phyloP scores from a whole-genome alignment of 2,113 vertebrate species.

The Poecile atricapillus region DNA sequence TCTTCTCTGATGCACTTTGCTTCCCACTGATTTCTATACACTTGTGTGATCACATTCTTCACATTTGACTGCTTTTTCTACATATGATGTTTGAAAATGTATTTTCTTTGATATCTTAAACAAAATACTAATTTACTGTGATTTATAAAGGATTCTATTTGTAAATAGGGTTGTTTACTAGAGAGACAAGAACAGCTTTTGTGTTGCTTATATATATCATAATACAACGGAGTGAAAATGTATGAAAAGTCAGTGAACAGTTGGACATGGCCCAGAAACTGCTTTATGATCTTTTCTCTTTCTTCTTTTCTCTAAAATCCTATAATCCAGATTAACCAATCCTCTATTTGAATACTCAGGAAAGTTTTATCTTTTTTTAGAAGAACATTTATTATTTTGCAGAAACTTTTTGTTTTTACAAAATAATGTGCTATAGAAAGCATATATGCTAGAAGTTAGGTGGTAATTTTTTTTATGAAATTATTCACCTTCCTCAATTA shows the following conservation, averaged over 20 bases:
- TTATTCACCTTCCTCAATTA: background rate
- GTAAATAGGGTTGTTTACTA: background rate
- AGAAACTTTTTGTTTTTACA: background rate
- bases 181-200: background rate
- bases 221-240: background rate
- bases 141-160: background rate
- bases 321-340: background rate
- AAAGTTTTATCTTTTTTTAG: background rate
- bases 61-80: background rate
- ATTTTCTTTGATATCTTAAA: background rate
- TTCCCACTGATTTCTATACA: background rate
- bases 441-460: background rate
- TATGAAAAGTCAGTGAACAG: background rate
- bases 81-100: background rate
- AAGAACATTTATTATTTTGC: background rate
- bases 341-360: rapidly evolving
- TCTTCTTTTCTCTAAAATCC: background rate
- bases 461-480: background rate
- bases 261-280: background rate
- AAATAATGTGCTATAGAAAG: background rate
- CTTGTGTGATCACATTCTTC: background rate
- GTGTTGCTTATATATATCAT: background rate
- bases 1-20: background rate
- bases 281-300: background rate
- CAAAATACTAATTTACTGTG: background rate